phyloP scores from a whole-genome alignment of 2,888 invertebrate species.

The Tetragonula carbonaria region DNA sequence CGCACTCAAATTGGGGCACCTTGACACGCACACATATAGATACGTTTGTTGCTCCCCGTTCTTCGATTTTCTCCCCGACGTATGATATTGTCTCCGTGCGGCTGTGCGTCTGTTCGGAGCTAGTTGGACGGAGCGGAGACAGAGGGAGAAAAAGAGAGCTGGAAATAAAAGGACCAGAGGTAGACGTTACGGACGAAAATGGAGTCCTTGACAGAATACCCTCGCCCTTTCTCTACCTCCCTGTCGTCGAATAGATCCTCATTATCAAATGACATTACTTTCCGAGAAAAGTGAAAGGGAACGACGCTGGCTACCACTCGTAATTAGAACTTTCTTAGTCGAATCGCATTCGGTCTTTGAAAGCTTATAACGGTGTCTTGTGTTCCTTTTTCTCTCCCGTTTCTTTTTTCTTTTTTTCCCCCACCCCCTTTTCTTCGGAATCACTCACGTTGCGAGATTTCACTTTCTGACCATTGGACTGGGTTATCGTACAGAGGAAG shows the following conservation, averaged over 20 bases:
- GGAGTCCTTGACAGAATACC: slow-evolving; percentile 1
- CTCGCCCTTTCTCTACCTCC: neutral
- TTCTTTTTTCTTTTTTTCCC: no score
- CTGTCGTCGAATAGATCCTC: neutral
- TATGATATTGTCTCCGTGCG: slow-evolving; percentile 42
- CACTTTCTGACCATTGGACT: no score
- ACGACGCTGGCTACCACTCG: neutral
- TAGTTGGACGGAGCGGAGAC: neutral
- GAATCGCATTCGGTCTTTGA: neutral
- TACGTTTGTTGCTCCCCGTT: slow-evolving; percentile 38
- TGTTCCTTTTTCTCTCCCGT: neutral
- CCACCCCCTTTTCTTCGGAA: no score
- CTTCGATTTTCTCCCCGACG: slow-evolving; percentile 47
- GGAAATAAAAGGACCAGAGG: neutral
- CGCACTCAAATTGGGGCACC: slow-evolving; percentile 58
- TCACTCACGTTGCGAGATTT: no score
- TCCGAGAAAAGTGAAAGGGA: neutral
- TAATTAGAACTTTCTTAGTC: slow-evolving; percentile 1
- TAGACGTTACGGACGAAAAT: neutral
- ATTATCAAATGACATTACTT: slow-evolving; percentile 6
- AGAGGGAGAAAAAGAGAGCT: neutral
- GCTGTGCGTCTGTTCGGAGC: slow-evolving; percentile 17
- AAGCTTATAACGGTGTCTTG: neutral
- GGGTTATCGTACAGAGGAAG: no score
- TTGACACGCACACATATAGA: slow-evolving; percentile 41